Evolutionary conservation across 2,888 invertebrate species (phyloP).

Genomic region (Andrena flavipes): DNA sequence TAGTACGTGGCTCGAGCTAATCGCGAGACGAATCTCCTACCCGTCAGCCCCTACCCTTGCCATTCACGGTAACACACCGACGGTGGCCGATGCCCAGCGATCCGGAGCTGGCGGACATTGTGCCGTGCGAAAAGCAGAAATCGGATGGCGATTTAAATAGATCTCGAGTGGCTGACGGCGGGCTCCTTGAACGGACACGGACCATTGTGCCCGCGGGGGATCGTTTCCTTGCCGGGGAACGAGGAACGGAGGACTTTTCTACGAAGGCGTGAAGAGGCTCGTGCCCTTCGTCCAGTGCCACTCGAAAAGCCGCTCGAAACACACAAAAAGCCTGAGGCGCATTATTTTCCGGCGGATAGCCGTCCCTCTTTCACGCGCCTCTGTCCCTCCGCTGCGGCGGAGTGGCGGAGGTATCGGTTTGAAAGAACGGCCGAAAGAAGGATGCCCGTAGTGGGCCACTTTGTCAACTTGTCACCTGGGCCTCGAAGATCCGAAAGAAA

Average conservation of each 20-base stretch:
- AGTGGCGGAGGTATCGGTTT: conserved; percentile 31
- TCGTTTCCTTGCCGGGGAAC: conserved; percentile 46
- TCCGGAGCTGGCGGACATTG: conserved; percentile 49
- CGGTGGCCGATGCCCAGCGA: neutral
- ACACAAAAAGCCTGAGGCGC: conserved; percentile 58
- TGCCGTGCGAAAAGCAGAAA: conserved; percentile 69
- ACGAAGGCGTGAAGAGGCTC: conserved; percentile 81
- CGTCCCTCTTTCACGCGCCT: conserved; percentile 36
- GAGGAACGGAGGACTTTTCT: conserved; percentile 65
- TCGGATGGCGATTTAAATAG: conserved; percentile 81
- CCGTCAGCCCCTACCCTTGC: neutral
- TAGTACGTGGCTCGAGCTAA: conserved; percentile 48
- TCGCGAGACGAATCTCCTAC: conserved; percentile 59
- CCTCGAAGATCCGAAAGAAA: conserved; percentile 65
- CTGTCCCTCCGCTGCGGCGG: conserved; percentile 21
- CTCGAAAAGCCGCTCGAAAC: conserved; percentile 67
- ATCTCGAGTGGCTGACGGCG: conserved; percentile 73
- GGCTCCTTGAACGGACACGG: conserved; percentile 32
- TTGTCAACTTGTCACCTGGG: conserved; percentile 81
- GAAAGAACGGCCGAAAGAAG: conserved; percentile 54
- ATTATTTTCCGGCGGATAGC: conserved; percentile 65
- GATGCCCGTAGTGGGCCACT: conserved; percentile 74
- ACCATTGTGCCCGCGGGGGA: conserved; percentile 61
- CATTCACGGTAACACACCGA: conserved; percentile 29
- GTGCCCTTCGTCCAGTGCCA: conserved; percentile 72